Conservation (phyloP, 2,797 vertebrate genomes). For the Cichlasoma orientale region DNA sequence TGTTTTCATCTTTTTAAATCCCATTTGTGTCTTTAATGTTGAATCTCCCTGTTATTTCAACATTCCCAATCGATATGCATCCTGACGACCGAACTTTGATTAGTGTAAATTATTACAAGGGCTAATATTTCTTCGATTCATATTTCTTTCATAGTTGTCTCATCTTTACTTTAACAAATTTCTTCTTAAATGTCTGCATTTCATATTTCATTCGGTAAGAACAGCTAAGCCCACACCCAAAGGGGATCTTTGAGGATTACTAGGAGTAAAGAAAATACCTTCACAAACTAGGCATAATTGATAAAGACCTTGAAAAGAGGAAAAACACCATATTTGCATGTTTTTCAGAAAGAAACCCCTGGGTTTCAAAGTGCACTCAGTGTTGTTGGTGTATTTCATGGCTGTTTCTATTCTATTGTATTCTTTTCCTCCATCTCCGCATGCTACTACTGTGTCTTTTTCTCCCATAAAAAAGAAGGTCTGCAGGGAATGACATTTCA, state of each 20-base stretch:
- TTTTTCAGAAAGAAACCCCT: background rate
- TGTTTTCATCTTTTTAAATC: background rate
- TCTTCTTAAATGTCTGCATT: background rate
- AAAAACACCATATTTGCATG: background rate
- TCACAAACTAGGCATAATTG: background rate
- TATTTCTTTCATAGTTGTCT: background rate
- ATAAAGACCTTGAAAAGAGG: background rate
- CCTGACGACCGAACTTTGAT: background rate
- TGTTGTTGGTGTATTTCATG: background rate
- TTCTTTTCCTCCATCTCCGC: conserved; percentile 2
- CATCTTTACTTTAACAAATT: background rate
- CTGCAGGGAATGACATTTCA: conserved; percentile 51
- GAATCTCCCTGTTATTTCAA: background rate
- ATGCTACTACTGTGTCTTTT: background rate
- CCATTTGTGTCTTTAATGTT: background rate
- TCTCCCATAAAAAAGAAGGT: conserved; percentile 13
- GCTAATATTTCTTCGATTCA: fast-evolving
- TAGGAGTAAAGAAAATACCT: background rate
- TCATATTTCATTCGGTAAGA: background rate
- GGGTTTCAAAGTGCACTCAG: background rate
- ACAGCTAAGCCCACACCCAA: background rate
- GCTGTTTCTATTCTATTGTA: background rate
- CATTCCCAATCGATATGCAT: background rate
- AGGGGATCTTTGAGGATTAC: background rate
- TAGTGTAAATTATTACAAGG: background rate